These are phyloP conservation scores for Cydia splendana DNA, from an alignment of 1,140 invertebrate species.

Conservation along the genomic window DNA sequence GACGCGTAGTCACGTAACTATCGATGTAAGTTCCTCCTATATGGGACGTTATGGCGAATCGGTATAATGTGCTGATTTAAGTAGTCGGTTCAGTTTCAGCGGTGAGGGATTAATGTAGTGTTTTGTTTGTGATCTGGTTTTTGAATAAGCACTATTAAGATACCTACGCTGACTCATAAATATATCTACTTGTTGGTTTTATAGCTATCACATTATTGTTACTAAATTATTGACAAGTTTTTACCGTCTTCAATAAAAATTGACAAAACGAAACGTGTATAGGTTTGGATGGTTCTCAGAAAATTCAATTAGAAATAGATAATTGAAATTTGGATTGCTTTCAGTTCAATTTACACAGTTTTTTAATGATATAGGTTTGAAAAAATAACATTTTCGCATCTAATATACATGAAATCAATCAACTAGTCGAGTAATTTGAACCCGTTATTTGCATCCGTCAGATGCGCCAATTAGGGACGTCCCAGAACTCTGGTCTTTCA, in stretches of 20 bases:
- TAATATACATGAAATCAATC: background rate
- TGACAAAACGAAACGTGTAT: too few species aligned
- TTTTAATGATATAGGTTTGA: too few species aligned
- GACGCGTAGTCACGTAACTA: slow-evolving; percentile 31
- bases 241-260: too few species aligned
- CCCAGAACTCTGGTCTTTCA: slow-evolving; percentile 21
- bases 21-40: slow-evolving; percentile 15
- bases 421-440: background rate
- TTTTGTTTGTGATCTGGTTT: background rate
- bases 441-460: slow-evolving; percentile 6
- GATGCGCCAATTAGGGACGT: slow-evolving; percentile 6
- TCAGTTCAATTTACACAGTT: too few species aligned
- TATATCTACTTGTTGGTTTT: too few species aligned
- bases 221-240: too few species aligned
- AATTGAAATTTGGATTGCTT: too few species aligned
- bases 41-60: slow-evolving; percentile 29
- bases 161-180: too few species aligned
- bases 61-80: slow-evolving; percentile 11
- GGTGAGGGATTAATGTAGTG: background rate
- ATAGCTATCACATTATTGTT: too few species aligned
- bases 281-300: too few species aligned
- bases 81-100: slow-evolving; percentile 12
- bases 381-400: background rate
- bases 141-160: background rate
- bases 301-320: too few species aligned